These are phyloP conservation scores for Poecile montanus DNA, from an alignment of 2,797 vertebrate genomes.

Conservation along the genomic window DNA sequence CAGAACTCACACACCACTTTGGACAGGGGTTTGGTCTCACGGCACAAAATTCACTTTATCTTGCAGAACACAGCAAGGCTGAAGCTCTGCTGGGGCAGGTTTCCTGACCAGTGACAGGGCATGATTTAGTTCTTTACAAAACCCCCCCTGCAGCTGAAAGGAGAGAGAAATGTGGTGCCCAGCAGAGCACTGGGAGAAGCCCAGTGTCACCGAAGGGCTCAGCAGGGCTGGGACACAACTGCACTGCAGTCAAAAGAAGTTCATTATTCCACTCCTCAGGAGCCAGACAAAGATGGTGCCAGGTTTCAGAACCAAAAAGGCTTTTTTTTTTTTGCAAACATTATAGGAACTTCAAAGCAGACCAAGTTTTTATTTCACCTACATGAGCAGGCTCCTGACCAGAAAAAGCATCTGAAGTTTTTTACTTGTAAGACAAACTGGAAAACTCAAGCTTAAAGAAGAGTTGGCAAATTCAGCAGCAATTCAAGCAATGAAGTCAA, in stretches of 20 bases:
- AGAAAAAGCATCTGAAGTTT: conserved; percentile 27
- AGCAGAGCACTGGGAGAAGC: background rate
- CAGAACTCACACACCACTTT: background rate
- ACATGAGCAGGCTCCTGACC: background rate
- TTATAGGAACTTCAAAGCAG: conserved; percentile 17
- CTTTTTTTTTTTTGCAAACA: background rate
- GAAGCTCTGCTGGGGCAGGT: background rate
- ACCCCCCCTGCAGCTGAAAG: background rate
- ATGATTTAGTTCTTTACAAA: background rate
- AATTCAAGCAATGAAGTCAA: conserved; percentile 3
- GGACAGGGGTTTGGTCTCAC: background rate
- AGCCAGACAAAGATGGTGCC: background rate
- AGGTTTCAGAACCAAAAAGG: conserved; percentile 8
- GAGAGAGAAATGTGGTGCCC: background rate
- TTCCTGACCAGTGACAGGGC: background rate
- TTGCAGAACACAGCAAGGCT: background rate
- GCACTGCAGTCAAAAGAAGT: background rate
- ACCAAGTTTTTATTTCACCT: conserved; percentile 5
- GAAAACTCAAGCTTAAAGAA: conserved; percentile 7
- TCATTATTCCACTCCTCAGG: conserved; percentile 18
- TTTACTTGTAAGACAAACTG: background rate
- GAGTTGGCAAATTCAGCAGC: conserved; percentile 16
- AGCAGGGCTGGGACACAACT: background rate
- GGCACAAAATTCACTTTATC: background rate
- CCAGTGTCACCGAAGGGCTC: background rate